Evolutionary conservation across 2,113 vertebrate species (phyloP).

Genomic region (Zosterops borbonicus): DNA sequence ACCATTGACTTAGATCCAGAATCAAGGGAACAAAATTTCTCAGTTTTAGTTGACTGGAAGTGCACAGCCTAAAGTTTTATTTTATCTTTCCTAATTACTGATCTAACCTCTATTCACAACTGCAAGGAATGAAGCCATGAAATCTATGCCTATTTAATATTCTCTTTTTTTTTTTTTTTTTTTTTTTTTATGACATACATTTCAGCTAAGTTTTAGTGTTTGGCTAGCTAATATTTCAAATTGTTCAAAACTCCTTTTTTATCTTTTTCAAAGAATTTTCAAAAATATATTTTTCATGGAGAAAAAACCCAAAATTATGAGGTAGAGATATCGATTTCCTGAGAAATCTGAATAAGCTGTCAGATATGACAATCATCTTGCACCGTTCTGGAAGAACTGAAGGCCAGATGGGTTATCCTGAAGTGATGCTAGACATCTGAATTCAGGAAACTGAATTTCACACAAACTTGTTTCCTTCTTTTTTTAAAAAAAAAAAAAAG

Average conservation of each 20-base stretch:
- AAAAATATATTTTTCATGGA: neutral
- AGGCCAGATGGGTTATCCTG: neutral
- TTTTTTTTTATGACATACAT: neutral
- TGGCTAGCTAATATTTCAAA: neutral
- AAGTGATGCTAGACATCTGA: neutral
- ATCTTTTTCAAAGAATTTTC: neutral
- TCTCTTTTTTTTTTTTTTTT: neutral
- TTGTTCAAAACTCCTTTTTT: neutral
- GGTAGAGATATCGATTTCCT: neutral
- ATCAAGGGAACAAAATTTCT: neutral
- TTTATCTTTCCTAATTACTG: neutral
- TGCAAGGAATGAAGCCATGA: neutral
- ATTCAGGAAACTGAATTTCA: neutral
- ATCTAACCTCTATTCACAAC: neutral
- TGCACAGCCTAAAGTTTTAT: neutral
- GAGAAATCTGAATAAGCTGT: neutral
- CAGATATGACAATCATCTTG: neutral
- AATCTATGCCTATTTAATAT: neutral
- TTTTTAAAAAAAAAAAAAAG: too few species aligned
- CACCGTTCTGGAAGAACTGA: neutral
- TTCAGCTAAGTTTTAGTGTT: neutral
- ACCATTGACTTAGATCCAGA: neutral
- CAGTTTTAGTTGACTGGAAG: neutral
- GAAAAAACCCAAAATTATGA: neutral
- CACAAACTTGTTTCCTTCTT: too few species aligned